Conservation (phyloP, 2,797 vertebrate species). For the Catamblyrhynchus diadema region DNA sequence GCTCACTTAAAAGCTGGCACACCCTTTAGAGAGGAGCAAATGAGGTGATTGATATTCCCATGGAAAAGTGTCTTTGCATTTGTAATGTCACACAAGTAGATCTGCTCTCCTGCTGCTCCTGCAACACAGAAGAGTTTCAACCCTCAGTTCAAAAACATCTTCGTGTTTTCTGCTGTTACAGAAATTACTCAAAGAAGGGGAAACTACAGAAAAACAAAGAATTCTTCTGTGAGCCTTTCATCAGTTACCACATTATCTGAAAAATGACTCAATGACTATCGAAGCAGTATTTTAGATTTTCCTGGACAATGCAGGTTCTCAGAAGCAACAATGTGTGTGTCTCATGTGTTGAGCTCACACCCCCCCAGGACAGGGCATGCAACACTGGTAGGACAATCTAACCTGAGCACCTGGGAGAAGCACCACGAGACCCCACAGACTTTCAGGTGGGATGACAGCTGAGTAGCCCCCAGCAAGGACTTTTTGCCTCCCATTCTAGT, state of each 20-base stretch:
- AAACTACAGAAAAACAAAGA: background rate
- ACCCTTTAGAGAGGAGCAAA: background rate
- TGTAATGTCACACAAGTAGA: background rate
- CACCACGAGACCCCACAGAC: accelerated
- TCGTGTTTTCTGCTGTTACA: background rate
- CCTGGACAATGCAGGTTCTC: background rate
- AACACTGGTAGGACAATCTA: accelerated
- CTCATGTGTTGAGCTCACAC: background rate
- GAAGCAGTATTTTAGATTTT: background rate
- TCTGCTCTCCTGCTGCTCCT: background rate
- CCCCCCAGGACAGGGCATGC: accelerated
- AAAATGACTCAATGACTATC: background rate
- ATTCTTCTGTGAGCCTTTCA: background rate
- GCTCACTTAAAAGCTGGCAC: background rate
- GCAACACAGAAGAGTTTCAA: background rate
- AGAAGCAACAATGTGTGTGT: accelerated
- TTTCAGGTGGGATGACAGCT: accelerated
- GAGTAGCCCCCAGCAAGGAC: background rate
- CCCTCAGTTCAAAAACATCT: background rate
- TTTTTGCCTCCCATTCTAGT: background rate
- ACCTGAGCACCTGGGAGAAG: background rate
- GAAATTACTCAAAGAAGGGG: background rate
- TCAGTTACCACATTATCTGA: too few relatives aligned
- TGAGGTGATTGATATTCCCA: background rate
- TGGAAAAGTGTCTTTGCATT: background rate